Evolutionary conservation across 2,888 invertebrate genomes (phyloP).

Genomic region (Meganola albula): DNA sequence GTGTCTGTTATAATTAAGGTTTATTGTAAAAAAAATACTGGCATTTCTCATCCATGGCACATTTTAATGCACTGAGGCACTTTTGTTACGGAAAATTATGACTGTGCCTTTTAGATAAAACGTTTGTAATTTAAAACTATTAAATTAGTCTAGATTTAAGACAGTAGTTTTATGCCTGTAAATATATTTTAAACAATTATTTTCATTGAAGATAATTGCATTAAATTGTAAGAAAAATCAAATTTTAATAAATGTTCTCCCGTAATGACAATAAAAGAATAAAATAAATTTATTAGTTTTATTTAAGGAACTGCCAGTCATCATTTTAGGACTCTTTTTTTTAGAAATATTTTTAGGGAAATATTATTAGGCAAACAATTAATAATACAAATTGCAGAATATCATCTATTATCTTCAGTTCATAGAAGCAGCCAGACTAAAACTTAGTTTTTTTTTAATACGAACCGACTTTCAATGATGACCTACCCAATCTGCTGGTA

Average conservation of each 20-base stretch:
- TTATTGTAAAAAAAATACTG: slow-evolving; percentile 13
- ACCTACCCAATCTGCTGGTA: no score
- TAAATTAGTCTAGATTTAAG: slow-evolving; percentile 38
- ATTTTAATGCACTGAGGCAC: slow-evolving; percentile 26
- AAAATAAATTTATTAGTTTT: slow-evolving; percentile 48
- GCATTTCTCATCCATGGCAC: slow-evolving; percentile 20
- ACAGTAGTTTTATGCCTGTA: slow-evolving; percentile 52
- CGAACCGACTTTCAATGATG: no score
- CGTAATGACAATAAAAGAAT: slow-evolving; percentile 75
- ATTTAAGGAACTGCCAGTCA: no score
- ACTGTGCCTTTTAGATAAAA: slow-evolving; percentile 60
- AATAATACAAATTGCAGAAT: no score
- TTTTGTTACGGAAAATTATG: slow-evolving; percentile 25
- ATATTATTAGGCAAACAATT: no score
- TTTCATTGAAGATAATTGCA: slow-evolving; percentile 66
- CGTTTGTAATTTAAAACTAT: slow-evolving; percentile 61
- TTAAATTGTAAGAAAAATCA: slow-evolving; percentile 65
- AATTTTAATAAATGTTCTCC: slow-evolving; percentile 69
- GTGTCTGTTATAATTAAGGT: slow-evolving; percentile 14
- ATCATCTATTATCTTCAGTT: no score
- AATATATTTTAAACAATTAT: slow-evolving; percentile 68
- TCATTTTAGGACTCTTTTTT: no score
- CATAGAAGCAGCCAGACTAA: no score
- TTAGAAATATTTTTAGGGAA: no score
- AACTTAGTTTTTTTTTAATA: no score